Conservation (phyloP, 2,888 invertebrate species). For the Cephus sareptanus region DNA sequence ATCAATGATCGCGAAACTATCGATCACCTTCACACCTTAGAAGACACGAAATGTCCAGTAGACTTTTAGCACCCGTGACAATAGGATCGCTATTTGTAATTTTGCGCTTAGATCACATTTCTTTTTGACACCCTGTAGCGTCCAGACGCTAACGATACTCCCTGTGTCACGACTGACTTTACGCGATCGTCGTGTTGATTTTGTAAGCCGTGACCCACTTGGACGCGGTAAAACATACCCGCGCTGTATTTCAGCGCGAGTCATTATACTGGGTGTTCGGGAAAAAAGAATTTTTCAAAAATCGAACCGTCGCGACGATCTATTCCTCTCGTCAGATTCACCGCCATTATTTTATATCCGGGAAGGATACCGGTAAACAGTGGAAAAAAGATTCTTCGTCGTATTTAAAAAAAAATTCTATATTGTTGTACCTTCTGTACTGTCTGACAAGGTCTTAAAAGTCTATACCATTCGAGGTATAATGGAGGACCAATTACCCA, state of each 20-base stretch:
- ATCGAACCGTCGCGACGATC: neutral
- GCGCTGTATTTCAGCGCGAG: slow-evolving; percentile 4
- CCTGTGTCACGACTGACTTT: slow-evolving; percentile 21
- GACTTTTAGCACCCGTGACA: neutral
- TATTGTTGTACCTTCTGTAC: neutral
- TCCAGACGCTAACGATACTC: neutral
- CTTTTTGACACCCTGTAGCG: neutral
- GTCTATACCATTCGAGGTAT: neutral
- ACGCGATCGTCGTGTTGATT: slow-evolving; percentile 23
- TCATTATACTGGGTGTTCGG: slow-evolving; percentile 2
- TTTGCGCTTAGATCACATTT: neutral
- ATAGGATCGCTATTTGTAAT: neutral
- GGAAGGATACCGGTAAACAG: neutral
- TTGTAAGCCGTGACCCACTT: slow-evolving; percentile 36
- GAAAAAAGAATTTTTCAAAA: neutral
- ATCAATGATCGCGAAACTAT: neutral
- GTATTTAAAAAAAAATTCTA: neutral
- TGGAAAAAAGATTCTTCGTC: neutral
- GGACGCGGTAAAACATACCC: slow-evolving; percentile 18
- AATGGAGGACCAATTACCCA: slow-evolving; percentile 5
- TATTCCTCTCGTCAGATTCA: slow-evolving; percentile 13
- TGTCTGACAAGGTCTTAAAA: neutral
- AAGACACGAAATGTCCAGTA: neutral
- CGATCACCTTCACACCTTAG: neutral
- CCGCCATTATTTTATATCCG: neutral